phyloP scores from a whole-genome alignment of 1,140 invertebrate genomes.

The Acyrthosiphon pisum region DNA sequence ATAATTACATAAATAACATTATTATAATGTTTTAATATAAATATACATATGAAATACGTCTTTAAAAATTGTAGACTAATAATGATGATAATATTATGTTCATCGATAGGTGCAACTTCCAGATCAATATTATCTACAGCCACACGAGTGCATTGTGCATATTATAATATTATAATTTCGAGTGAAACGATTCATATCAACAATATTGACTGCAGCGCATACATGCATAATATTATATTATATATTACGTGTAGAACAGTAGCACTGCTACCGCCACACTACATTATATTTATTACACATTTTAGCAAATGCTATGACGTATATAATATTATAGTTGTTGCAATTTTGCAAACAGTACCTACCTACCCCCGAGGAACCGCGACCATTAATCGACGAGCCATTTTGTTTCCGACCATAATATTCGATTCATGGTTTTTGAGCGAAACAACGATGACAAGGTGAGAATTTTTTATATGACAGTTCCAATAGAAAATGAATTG shows the following conservation, averaged over 20 bases:
- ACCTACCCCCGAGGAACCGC: not conserved
- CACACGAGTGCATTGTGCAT: not conserved
- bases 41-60: not conserved
- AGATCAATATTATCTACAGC: not conserved
- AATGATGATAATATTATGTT: too few relatives aligned
- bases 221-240: not conserved
- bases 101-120: too few relatives aligned
- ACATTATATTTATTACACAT: not conserved
- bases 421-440: not conserved
- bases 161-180: not conserved
- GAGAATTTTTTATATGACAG: not conserved
- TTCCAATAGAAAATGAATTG: not conserved
- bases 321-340: not conserved
- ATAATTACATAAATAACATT: not conserved
- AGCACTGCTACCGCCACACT: not conserved
- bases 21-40: not conserved
- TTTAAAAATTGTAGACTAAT: not conserved
- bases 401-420: not conserved
- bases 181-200: not conserved
- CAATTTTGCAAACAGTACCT: not conserved
- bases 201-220: not conserved
- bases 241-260: too few relatives aligned
- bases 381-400: not conserved
- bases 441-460: too few relatives aligned
- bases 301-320: not conserved